phyloP scores from a whole-genome alignment of 1,140 invertebrate species.

The Apis cerana region DNA sequence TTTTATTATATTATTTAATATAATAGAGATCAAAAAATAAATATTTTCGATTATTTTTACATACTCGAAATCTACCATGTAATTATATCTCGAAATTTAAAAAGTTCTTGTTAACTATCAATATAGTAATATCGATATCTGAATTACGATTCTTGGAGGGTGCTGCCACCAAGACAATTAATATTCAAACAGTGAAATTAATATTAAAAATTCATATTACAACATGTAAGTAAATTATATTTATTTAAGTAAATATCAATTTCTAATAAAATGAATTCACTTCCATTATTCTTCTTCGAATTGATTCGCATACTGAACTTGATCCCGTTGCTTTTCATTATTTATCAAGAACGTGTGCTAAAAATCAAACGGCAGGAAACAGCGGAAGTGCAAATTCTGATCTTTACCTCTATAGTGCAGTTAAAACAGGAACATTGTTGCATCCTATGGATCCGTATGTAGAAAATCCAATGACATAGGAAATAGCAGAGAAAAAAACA shows the following conservation, averaged over 20 bases:
- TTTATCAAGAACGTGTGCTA: slow-evolving; percentile 7
- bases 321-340: background rate
- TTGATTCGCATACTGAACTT: slow-evolving; percentile 11
- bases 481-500: background rate
- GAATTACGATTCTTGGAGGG: background rate
- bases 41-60: background rate
- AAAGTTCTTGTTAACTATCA: background rate
- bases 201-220: background rate
- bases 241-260: too few relatives aligned
- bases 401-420: slow-evolving; percentile 32
- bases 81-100: background rate
- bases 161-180: background rate
- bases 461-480: slow-evolving; percentile 6
- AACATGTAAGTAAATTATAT: background rate
- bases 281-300: background rate
- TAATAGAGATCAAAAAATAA: background rate
- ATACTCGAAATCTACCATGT: background rate
- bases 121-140: background rate
- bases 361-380: background rate
- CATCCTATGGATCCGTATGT: background rate
- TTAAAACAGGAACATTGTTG: slow-evolving; percentile 13
- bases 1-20: too few relatives aligned
- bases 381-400: slow-evolving; percentile 21
- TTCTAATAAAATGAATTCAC: background rate
- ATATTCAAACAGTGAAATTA: background rate